Conservation (phyloP, 1,140 invertebrate genomes). For the Leptinotarsa defecta region DNA sequence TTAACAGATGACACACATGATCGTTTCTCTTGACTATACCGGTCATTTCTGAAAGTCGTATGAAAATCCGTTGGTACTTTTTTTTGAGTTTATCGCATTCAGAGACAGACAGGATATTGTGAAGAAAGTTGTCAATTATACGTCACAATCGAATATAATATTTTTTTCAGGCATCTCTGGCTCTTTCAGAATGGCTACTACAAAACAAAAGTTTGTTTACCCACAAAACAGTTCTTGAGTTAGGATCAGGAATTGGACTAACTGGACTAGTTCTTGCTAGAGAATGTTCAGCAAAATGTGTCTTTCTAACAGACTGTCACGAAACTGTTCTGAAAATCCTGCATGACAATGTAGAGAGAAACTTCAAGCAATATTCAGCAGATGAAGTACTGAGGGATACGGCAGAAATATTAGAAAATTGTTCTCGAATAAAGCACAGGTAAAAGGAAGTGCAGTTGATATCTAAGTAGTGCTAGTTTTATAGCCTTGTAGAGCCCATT, state of each 20-base stretch:
- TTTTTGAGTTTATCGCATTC: too few relatives aligned
- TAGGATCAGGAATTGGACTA: slow-evolving; percentile 64
- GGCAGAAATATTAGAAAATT: not conserved
- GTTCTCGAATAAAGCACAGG: not conserved
- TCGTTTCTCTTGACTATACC: too few relatives aligned
- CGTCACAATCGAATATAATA: too few relatives aligned
- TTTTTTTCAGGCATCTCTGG: slow-evolving; percentile 55
- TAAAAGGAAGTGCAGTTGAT: not conserved
- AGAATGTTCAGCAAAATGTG: slow-evolving; percentile 57
- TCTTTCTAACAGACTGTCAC: slow-evolving; percentile 63
- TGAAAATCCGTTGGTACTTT: too few relatives aligned
- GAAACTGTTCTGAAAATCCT: slow-evolving; percentile 58
- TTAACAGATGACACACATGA: too few relatives aligned
- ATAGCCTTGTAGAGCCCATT: too few relatives aligned
- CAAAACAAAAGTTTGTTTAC: slow-evolving; percentile 54
- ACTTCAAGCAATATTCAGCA: slow-evolving; percentile 41
- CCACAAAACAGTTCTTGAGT: slow-evolving; percentile 60
- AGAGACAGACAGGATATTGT: too few relatives aligned
- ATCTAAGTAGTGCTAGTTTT: too few relatives aligned
- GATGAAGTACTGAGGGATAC: not conserved
- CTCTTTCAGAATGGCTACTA: slow-evolving; percentile 62
- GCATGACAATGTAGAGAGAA: slow-evolving; percentile 57
- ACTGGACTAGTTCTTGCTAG: slow-evolving; percentile 59
- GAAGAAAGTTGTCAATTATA: too few relatives aligned
- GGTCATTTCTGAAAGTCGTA: too few relatives aligned